Conservation (phyloP, 2,113 vertebrate genomes). For the Crotalus viridis region DNA sequence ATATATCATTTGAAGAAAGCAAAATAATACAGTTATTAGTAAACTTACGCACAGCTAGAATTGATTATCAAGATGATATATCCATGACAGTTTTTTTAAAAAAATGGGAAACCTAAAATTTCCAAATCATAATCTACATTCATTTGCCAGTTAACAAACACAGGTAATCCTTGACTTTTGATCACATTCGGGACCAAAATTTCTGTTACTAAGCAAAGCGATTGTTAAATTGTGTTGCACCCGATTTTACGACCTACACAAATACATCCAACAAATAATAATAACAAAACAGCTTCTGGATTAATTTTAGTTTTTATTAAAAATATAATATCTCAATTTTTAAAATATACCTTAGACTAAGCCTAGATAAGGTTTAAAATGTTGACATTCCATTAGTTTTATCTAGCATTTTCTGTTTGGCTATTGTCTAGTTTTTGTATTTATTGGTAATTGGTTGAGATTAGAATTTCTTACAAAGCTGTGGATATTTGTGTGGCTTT, state of each 20-base stretch:
- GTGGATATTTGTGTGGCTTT: not conserved
- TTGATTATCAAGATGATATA: not conserved
- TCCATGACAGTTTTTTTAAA: not conserved
- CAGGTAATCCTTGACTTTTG: not conserved
- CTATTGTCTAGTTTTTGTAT: not conserved
- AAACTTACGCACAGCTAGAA: not conserved
- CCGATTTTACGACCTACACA: not conserved
- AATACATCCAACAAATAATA: not conserved
- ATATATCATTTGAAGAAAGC: not conserved
- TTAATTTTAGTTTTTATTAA: not conserved
- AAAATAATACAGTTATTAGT: not conserved
- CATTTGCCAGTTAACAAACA: not conserved
- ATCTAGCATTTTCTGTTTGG: not conserved
- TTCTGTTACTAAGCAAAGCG: not conserved
- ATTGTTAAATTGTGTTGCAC: not conserved
- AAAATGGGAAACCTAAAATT: not conserved
- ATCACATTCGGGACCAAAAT: not conserved
- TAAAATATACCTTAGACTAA: not conserved
- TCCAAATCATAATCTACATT: not conserved
- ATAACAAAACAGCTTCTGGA: not conserved
- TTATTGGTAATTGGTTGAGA: not conserved
- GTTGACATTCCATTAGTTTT: not conserved
- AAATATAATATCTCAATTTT: not conserved
- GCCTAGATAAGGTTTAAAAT: not conserved
- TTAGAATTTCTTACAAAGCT: not conserved